phyloP scores from a whole-genome alignment of 2,113 vertebrate species.

The Trogon surrucura region DNA sequence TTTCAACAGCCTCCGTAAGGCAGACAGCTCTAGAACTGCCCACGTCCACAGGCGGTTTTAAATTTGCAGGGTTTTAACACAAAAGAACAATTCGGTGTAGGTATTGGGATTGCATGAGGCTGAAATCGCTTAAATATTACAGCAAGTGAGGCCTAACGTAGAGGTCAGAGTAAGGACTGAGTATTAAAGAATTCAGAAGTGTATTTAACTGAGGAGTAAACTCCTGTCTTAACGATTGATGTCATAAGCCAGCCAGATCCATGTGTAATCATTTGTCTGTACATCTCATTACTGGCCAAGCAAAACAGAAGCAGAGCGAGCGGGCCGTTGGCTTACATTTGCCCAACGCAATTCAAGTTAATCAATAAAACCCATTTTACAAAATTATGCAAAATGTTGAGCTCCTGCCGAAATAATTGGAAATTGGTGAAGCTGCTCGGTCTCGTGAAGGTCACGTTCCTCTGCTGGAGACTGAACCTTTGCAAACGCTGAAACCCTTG shows the following conservation, averaged over 20 bases:
- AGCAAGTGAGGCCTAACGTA: accelerated
- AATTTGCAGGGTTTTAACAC: background rate
- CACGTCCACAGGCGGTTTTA: background rate
- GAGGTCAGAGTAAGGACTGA: background rate
- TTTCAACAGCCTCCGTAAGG: background rate
- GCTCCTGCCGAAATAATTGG: background rate
- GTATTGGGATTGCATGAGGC: background rate
- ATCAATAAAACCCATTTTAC: background rate
- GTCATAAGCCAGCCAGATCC: background rate
- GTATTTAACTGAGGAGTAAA: background rate
- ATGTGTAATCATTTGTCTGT: background rate
- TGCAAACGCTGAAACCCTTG: background rate
- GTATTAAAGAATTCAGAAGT: background rate
- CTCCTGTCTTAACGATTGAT: background rate
- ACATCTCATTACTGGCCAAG: background rate
- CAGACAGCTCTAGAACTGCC: background rate
- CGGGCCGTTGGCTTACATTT: accelerated
- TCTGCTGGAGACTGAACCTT: background rate
- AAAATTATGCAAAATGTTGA: background rate
- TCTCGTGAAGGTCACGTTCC: background rate
- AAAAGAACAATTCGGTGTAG: background rate
- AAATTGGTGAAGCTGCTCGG: background rate
- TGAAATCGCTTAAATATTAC: background rate
- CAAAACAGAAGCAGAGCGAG: background rate
- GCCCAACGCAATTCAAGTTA: background rate